Evolutionary conservation across 2,797 vertebrate species (phyloP), one percentile per base, ranked within the genome.

Genomic region (Trachops cirrhosus): DNA sequence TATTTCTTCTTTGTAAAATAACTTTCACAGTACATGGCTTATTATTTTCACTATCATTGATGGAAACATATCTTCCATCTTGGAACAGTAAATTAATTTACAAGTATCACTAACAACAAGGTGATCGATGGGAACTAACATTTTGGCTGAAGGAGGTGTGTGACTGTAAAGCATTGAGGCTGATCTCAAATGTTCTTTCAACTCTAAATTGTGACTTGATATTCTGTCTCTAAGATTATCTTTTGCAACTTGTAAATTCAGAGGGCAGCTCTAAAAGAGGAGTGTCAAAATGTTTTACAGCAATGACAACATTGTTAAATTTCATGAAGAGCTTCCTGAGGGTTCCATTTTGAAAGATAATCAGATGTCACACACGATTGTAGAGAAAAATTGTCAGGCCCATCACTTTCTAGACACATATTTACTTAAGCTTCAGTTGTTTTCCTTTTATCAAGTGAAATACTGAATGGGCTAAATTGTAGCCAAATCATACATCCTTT

Each of bases 121-220:
- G 4, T 73, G 24, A 44, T 79, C 32, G 84, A 21, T 54, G n/a
- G 39, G 9, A 96, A 80, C 14, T 68, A 67, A 84, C 0, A 15
- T 93, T 67, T 80, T 14, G 6, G 11, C 14, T 46, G 21, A 92
- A 92, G 57, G 52, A 95, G 9, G 6, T 22, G 7, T 22, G 21
- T 22, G 57, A 82, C 54, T 67, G 57, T 79, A 80, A 89, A 75
- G 80, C 12, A 34, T 12, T 46, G n/a, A 89, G 48, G 37, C 6
- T 82, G 41, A 52, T 93, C 41, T 82, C 89, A 90, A 95, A 88
- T 85, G n/a, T 77, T 74, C 88, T 94, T 86, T 91, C 52, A 52
- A 16, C 18, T 89, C 68, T 86, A 57, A 96, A 93, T 85, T 92
- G 67, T 8, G 26, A 15, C 26, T 37, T 77, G 86, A 37, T 92